Evolutionary conservation across 2,888 invertebrate genomes (phyloP), one percentile per base, ranked within the genome.

Genomic region (Eledona agricola): DNA sequence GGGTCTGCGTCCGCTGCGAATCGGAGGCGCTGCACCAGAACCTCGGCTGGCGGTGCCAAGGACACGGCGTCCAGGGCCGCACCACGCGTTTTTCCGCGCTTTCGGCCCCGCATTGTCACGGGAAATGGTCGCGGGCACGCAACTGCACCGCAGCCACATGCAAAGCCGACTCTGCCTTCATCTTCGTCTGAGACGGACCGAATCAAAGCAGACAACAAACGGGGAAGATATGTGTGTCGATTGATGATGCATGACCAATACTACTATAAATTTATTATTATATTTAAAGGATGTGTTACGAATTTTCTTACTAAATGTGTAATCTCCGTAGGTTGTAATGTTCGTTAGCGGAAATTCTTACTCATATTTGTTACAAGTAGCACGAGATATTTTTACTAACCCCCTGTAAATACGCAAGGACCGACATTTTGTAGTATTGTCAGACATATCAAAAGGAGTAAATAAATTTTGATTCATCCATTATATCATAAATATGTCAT

Each of bases 21-120:
- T 82, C 88, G 1, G 88, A 89, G 59, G 93, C 93, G 0, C 83
- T 92, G 52, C 83, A 90, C 38, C 84, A 86, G 26, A 83, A 84
- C 53, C 76, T 89, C 15, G 86, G 87, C 54, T 88, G 87, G 84
- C 81, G 90, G 32, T 94, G 94, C 79, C 86, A 88, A 57, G 94
- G 94, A 0, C 93, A 93, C 73, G 93, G 94, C 0, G 87, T 89
- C 1, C 79, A 84, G 16, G 85, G 85, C 0, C 82, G 87, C 50
- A 81, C 86, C 55, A 93, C 93, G 5, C 81, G 91, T 49, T 94
- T 90, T 87, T 88, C 88, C 64, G 90, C 92, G 19, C 81, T 93
- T 17, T 86, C 90, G 31, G 88, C 88, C n/a, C 88, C 89, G 1
- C 89, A 91, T 67, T 94, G 94, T 75, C 90, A 90, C 69, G 94